Base-by-base conservation (phyloP, 1,140 invertebrate species). In the Heliconius eleuchia region DNA sequence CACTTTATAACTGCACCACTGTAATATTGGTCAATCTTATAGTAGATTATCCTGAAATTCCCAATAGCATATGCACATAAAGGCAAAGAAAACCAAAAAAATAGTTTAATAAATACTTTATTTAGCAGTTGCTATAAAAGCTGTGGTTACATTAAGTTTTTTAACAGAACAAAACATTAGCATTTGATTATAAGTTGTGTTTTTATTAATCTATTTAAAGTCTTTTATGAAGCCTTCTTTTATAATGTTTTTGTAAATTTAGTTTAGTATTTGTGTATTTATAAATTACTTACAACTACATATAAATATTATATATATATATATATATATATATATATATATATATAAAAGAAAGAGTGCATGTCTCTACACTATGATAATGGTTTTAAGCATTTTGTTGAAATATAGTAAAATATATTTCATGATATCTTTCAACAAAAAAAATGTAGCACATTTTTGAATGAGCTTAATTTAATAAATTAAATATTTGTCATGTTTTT, bases 101-200 rank as follows among this genome's bases (percentile, higher is more conserved):
- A 76, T 71, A 34, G 13, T 71, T 27, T 76, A 50, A 71, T 76
- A 76, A 76, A 76, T 71, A 50, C 8, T 76, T 71, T 71, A 76
- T 76, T 76, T 2, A 71, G 39, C 42, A 39, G 18, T n/a, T 72
- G 71, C n/a, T 72, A 72, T 39, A 72, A 39, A 72, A 42, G 18
- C 71, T 72, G 37, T 34, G 70, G 13, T 72, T 37, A 72, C 37
- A 72, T 57, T 7, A 39, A 30, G 27, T 37, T 71, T 19, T 23
- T 30, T 30, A 71, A 71, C 34, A 71, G 11, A 71, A 37, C 16
- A 37, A 71, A 34, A 71, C 13, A 71, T 23, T 23, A 6, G 23
- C 66, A 70, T 34, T 70, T 70, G 19, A n/a, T 57, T 57, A 57
- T 23, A 57, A 57, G 7, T 23, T 23, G 1, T n/a, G n/a, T 4